Conservation (phyloP, 2,888 invertebrate genomes). For the Epinotia demarniana region DNA sequence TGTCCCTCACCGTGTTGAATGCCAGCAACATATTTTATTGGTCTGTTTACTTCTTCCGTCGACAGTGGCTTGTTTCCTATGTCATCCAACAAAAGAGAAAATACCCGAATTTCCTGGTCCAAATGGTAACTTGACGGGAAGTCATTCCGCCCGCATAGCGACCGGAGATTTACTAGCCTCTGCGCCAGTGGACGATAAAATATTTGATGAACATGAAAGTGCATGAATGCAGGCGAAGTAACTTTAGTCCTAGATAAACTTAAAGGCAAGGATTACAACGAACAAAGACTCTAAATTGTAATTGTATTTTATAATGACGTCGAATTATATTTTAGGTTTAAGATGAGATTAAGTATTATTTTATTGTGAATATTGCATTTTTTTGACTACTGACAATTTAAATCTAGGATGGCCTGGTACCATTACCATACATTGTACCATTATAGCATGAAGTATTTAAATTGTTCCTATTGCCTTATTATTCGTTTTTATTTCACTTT, state of each 20-base stretch:
- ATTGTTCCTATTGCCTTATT: no score
- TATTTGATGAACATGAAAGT: slow-evolving; percentile 29
- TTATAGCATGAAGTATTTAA: no score
- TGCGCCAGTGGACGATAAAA: slow-evolving; percentile 23
- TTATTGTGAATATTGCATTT: no score
- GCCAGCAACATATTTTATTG: neutral
- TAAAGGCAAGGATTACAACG: no score
- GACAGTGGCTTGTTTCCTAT: neutral
- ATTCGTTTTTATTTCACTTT: no score
- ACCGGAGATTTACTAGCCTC: slow-evolving; percentile 29
- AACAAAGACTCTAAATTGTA: no score
- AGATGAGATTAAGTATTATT: no score
- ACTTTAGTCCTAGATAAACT: neutral
- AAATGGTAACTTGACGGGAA: slow-evolving; percentile 24
- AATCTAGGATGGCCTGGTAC: no score
- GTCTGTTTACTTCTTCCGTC: neutral
- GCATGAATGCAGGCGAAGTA: slow-evolving; percentile 8
- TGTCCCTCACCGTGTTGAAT: neutral
- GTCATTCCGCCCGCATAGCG: slow-evolving; percentile 20
- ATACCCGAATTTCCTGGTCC: slow-evolving; percentile 1
- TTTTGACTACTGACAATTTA: no score
- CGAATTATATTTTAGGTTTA: no score
- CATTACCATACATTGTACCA: no score
- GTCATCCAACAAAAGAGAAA: neutral
- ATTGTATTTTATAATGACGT: no score